Conservation (phyloP, 2,888 invertebrate species). For the Cetonia aurata region DNA sequence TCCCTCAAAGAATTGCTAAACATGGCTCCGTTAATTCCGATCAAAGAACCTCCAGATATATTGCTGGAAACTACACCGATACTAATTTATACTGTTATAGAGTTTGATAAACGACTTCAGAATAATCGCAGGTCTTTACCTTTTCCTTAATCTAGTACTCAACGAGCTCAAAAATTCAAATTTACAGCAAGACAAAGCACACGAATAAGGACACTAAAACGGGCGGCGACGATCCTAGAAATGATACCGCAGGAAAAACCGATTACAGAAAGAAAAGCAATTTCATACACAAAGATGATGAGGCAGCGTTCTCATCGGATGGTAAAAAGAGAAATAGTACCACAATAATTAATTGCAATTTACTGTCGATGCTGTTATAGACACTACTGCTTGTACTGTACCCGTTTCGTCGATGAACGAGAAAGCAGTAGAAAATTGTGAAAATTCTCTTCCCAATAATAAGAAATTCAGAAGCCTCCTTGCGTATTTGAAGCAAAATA, state of each 20-base stretch:
- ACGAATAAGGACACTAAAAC: not conserved
- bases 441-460: slow-evolving; percentile 2
- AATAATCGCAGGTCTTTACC: slow-evolving; percentile 15
- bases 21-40: not conserved
- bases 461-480: slow-evolving; percentile 16
- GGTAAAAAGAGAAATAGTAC: not conserved
- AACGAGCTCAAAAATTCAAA: not conserved
- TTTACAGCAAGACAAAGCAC: not conserved
- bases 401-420: not conserved
- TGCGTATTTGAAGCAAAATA: slow-evolving; percentile 22
- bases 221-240: not conserved
- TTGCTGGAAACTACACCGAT: slow-evolving; percentile 15
- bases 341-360: too few relatives aligned
- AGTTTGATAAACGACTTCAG: slow-evolving; percentile 17
- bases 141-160: not conserved
- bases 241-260: slow-evolving; percentile 22
- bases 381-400: not conserved
- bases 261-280: slow-evolving; percentile 34
- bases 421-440: not conserved
- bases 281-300: slow-evolving; percentile 28
- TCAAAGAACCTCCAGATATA: slow-evolving; percentile 33
- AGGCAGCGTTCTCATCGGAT: not conserved
- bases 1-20: slow-evolving; percentile 11
- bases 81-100: slow-evolving; percentile 15
- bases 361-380: not conserved